phyloP scores from a whole-genome alignment of 2,113 vertebrate species.

The Athene cunicularia region DNA sequence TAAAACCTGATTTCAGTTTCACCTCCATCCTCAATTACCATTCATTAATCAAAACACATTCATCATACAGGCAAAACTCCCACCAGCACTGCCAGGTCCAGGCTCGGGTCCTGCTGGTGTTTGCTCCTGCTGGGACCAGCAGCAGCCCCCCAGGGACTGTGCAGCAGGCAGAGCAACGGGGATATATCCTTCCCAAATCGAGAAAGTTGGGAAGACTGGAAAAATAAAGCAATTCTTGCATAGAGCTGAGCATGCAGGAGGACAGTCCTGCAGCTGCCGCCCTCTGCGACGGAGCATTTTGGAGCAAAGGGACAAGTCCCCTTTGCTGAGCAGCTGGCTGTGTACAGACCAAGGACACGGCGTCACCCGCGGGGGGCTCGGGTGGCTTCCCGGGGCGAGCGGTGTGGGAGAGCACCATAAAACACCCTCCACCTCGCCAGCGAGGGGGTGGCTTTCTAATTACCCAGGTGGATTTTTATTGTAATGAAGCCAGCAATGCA shows the following conservation, averaged over 20 bases:
- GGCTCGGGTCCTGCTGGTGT: neutral
- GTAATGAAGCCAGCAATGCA: conserved; percentile 18
- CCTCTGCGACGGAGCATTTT: neutral
- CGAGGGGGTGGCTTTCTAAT: neutral
- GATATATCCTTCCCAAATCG: neutral
- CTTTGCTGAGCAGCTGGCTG: neutral
- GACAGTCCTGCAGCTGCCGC: accelerated
- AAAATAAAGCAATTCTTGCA: neutral
- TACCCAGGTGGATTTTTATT: conserved; percentile 63
- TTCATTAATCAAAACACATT: neutral
- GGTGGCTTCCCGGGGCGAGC: neutral
- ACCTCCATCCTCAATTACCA: neutral
- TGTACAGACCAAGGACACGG: neutral
- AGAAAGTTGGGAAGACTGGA: neutral
- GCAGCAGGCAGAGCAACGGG: neutral
- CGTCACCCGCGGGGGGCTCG: neutral
- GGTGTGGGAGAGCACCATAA: conserved; percentile 19
- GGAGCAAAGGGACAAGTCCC: neutral
- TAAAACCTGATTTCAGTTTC: neutral
- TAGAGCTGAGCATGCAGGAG: neutral
- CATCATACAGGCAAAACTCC: neutral
- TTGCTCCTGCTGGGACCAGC: neutral
- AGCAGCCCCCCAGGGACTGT: neutral
- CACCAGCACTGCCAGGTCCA: neutral
- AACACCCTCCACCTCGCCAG: neutral